Conservation (phyloP, 1,140 invertebrate genomes). For the Xylocopa sonorina region DNA sequence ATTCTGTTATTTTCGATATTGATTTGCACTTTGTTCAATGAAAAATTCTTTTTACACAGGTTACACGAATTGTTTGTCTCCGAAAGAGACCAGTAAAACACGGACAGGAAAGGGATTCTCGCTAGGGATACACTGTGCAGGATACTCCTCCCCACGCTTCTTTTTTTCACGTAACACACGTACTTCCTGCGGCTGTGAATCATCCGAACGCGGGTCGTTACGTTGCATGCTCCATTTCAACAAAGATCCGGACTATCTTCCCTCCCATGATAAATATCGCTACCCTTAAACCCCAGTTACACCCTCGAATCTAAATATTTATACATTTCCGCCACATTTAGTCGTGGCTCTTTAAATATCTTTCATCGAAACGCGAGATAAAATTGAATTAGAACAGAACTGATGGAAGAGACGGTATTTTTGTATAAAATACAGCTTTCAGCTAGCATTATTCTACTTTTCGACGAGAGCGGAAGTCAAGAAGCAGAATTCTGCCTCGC, state of each 20-base stretch:
- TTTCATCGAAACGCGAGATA: too few species aligned
- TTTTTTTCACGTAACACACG: neutral
- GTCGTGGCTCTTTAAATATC: too few species aligned
- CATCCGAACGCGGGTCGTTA: neutral
- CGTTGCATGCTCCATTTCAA: neutral
- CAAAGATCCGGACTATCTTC: neutral
- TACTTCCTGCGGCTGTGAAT: neutral
- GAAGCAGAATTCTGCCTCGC: too few species aligned
- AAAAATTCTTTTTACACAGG: too few species aligned
- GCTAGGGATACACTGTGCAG: neutral
- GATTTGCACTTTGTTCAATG: too few species aligned
- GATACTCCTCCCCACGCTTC: neutral
- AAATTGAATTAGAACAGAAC: too few species aligned
- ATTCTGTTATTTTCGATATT: too few species aligned
- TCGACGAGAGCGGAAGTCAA: too few species aligned
- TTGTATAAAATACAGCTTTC: too few species aligned
- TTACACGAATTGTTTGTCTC: neutral
- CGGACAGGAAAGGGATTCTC: neutral
- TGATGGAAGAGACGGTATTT: too few species aligned
- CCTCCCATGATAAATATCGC: neutral
- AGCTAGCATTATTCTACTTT: too few species aligned
- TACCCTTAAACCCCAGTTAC: neutral
- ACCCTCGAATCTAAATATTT: neutral
- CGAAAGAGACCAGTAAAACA: neutral
- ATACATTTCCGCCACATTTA: too few species aligned